These are phyloP conservation scores for Micropterix aruncella DNA, from an alignment of 2,888 invertebrate genomes.

Conservation along the genomic window DNA sequence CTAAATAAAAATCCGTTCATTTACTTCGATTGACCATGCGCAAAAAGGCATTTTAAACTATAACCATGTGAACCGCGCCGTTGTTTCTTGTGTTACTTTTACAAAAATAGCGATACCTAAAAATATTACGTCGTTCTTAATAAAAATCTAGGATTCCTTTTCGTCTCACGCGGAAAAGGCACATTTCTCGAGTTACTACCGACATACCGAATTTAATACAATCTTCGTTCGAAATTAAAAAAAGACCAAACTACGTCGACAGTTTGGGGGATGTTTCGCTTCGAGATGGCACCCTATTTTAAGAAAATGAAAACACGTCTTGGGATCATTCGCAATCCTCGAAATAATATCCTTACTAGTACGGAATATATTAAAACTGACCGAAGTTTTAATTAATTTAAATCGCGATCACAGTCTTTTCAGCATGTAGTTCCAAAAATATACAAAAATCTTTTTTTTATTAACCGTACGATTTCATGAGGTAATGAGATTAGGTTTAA, in stretches of 20 bases:
- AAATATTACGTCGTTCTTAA: not conserved
- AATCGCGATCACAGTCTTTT: not conserved
- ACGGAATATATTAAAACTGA: too few species aligned
- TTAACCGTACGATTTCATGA: too few species aligned
- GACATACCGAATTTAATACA: not conserved
- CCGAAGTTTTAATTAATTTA: not conserved
- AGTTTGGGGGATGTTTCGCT: too few species aligned
- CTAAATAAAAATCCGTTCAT: too few species aligned
- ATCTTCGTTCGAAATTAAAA: not conserved
- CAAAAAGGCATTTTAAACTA: not conserved
- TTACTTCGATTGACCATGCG: conserved; percentile 1
- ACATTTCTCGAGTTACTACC: not conserved
- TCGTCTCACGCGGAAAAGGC: not conserved
- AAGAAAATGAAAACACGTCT: too few species aligned
- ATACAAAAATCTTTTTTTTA: too few species aligned
- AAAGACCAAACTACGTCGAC: too few species aligned
- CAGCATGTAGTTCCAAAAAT: too few species aligned
- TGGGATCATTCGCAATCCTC: too few species aligned
- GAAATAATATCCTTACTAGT: too few species aligned
- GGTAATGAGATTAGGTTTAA: too few species aligned
- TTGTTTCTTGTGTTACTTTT: conserved; percentile 9
- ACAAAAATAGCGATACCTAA: conserved; percentile 3
- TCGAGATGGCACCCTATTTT: too few species aligned
- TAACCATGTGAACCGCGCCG: conserved; percentile 1
- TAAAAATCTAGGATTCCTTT: not conserved